A percentile compares a stretch with the other conserved stretches of the same genome.
These are phyloP conservation scores for Akabosia matsudoensis DNA, from an alignment of 1,140 invertebrate genomes.

Conservation along the genomic window DNA sequence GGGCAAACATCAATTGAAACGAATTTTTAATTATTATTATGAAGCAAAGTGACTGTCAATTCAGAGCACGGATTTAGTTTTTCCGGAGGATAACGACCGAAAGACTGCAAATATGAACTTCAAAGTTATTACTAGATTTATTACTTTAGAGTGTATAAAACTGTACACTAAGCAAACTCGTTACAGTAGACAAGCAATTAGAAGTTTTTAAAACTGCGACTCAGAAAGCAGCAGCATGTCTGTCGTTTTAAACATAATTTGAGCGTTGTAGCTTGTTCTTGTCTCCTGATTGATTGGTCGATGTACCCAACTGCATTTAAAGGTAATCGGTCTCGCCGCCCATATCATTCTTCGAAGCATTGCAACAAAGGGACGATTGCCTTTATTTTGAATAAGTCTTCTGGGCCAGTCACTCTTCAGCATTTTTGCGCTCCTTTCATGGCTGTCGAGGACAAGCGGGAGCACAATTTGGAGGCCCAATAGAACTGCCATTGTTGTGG, in stretches of 20 bases:
- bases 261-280: neutral
- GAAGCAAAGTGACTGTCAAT: too few species aligned
- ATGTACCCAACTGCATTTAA: neutral
- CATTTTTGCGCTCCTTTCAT: neutral
- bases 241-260: neutral
- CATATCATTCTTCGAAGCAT: too few species aligned
- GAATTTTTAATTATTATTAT: too few species aligned
- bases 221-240: neutral
- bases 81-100: too few species aligned
- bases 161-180: too few species aligned
- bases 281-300: neutral
- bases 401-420: neutral
- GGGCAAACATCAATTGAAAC: too few species aligned
- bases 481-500: neutral
- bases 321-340: neutral
- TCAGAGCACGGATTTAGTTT: too few species aligned
- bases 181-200: too few species aligned
- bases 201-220: too few species aligned
- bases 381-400: neutral
- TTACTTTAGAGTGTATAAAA: too few species aligned
- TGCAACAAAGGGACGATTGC: neutral
- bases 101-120: too few species aligned
- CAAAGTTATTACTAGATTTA: too few species aligned
- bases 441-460: neutral
- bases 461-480: neutral